phyloP scores from a whole-genome alignment of 2,113 vertebrate genomes.

The Myanophis thanlyinensis region DNA sequence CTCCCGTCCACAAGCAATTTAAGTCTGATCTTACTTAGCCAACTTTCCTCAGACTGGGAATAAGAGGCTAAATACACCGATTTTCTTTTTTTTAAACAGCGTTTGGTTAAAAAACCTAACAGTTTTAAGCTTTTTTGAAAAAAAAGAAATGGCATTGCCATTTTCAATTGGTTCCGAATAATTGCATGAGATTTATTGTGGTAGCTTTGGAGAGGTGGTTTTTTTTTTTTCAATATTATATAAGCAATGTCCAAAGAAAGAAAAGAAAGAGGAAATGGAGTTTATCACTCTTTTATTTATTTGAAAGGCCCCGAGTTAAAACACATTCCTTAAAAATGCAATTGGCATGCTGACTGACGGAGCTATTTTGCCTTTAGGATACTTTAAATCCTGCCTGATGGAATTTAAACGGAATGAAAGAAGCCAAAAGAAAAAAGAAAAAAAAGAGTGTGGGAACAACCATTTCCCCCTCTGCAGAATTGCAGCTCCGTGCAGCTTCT shows the following conservation, averaged over 20 bases:
- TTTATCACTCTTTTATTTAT: neutral
- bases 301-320: neutral
- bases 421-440: too few relatives aligned
- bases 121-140: neutral
- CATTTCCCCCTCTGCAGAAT: neutral
- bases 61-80: neutral
- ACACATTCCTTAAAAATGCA: neutral
- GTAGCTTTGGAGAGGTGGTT: neutral
- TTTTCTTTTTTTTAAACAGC: neutral
- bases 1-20: neutral
- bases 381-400: neutral
- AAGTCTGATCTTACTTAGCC: neutral
- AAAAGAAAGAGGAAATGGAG: neutral
- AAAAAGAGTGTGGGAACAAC: too few relatives aligned
- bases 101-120: neutral
- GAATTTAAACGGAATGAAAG: neutral
- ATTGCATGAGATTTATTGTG: neutral
- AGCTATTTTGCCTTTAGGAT: neutral
- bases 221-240: neutral
- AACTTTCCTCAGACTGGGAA: neutral
- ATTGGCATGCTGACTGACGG: neutral
- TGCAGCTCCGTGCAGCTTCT: neutral
- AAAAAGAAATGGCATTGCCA: neutral
- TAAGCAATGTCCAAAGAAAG: neutral
- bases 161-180: neutral